Evolutionary conservation across 2,797 vertebrate species (phyloP), one percentile per base, ranked within the genome.

Genomic region (Falco peregrinus): DNA sequence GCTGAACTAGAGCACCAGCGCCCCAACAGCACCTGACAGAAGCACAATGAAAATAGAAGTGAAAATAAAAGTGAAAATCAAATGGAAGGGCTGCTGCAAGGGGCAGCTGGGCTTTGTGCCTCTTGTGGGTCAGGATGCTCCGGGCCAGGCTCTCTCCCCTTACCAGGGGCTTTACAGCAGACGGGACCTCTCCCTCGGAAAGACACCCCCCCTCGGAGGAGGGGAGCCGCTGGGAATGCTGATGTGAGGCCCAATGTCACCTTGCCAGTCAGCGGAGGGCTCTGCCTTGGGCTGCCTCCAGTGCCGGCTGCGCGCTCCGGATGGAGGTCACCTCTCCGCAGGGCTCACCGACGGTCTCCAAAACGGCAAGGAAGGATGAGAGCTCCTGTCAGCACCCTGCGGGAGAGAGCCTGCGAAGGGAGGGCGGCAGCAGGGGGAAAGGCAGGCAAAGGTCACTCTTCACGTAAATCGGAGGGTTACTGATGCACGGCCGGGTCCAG

Each of bases 171-270:
- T 98, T 98, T 98, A 98, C 98, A 98, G 99, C 98, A 98, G 99
- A 98, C 98, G 98, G 99, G 99, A 98, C 99, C 99, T 98, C 98
- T 99, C 96, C 97, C 98, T 98, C 98, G 97, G 97, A 98, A 98
- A 98, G 98, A 98, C 98, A 98, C 98, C 99, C 98, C 98, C 99
- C 98, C 99, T 99, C 98, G 21, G 96, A 98, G 98, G 98, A 98
- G 95, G 97, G 98, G 98, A 98, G 98, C 94, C 94, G 98, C 98
- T 95, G 50, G 91, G 98, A 98, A 98, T 98, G 98, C 98, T 98
- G 99, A 99, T 98, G 98, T 97, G 98, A 98, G 98, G 98, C 97
- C 97, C 98, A 99, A 98, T 98, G 99, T 99, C 99, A 99, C 99
- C 99, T 99, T 99, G 99, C 98, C 98, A 98, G 96, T 98, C 98